A percentile compares a stretch with the other conserved stretches of the same genome.
Evolutionary conservation across 2,888 invertebrate species (phyloP).

Genomic region (Smittia aterrima): DNA sequence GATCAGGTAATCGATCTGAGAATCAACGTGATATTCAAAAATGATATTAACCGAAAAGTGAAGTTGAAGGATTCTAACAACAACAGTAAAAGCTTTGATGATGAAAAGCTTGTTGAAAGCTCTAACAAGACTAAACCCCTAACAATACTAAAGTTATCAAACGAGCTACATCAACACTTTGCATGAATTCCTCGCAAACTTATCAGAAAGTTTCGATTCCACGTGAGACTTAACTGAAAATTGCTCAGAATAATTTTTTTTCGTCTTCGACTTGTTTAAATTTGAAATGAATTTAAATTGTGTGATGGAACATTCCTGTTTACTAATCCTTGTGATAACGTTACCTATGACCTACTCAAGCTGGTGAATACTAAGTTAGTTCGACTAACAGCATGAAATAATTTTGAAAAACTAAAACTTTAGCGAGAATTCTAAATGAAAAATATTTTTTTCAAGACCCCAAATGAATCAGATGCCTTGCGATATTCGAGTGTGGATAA

Average conservation of each 20-base stretch:
- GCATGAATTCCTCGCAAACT: neutral
- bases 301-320: too few species aligned
- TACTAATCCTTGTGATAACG: too few species aligned
- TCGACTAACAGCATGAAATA: neutral
- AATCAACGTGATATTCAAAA: neutral
- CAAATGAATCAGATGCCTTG: neutral
- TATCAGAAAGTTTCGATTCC: neutral
- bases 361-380: neutral
- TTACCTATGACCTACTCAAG: too few species aligned
- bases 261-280: too few species aligned
- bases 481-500: slow-evolving; percentile 19
- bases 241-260: neutral
- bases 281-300: too few species aligned
- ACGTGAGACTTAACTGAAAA: slow-evolving; percentile 14
- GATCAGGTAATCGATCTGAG: slow-evolving; percentile 51
- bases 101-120: too few species aligned
- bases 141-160: neutral
- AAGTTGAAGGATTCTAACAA: neutral
- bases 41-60: neutral
- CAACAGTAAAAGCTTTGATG: neutral
- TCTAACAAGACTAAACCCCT: slow-evolving; percentile 4
- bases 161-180: slow-evolving; percentile 10
- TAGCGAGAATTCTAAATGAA: neutral
- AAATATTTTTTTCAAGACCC: neutral
- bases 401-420: too few species aligned